Conservation (phyloP, 2,113 vertebrate genomes). For the Arizona elegans region DNA sequence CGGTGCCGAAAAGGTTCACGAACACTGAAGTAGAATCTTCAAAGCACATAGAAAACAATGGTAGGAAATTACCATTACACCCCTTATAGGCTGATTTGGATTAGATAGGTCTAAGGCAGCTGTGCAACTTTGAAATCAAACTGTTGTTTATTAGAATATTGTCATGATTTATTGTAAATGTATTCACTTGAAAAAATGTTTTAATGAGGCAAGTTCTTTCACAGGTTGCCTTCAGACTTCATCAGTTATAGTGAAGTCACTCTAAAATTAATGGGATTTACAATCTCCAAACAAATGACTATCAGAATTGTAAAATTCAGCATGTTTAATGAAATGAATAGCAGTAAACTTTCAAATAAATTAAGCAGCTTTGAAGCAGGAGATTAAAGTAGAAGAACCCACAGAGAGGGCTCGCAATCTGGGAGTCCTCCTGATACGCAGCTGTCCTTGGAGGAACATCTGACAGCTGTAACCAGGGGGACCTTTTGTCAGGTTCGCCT, state of each 20-base stretch:
- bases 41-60: neutral
- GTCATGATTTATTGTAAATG: neutral
- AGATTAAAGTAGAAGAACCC: neutral
- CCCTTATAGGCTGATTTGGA: neutral
- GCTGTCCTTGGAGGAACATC: too few species aligned
- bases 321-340: neutral
- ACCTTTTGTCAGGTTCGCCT: too few species aligned
- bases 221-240: neutral
- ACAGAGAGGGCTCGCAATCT: too few species aligned
- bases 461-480: too few species aligned
- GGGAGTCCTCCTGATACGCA: too few species aligned
- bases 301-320: neutral
- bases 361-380: neutral
- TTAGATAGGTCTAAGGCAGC: neutral
- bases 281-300: neutral
- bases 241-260: neutral
- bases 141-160: neutral
- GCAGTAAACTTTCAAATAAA: neutral
- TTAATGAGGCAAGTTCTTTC: neutral
- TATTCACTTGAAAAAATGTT: neutral
- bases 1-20: too few species aligned
- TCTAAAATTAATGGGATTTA: neutral
- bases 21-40: neutral
- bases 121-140: neutral
- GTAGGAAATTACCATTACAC: too few species aligned